A percentile compares a stretch with the other conserved stretches of the same genome.
Evolutionary conservation across 2,113 vertebrate species (phyloP).

Genomic region (Gadus chalcogrammus): DNA sequence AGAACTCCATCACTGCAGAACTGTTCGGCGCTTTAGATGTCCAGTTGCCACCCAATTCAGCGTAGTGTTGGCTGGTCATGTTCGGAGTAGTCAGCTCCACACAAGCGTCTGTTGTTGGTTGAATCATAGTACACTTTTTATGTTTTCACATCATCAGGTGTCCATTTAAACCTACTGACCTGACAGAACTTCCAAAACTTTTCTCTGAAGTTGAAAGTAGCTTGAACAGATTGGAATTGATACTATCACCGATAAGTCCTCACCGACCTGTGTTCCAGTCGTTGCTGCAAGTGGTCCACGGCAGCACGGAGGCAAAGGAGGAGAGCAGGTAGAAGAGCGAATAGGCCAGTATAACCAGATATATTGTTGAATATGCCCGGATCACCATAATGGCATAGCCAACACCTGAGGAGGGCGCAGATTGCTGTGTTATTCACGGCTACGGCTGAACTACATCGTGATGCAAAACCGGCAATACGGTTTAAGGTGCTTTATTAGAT

Average conservation of each 20-base stretch:
- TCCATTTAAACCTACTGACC: not conserved
- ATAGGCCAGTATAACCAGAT: constrained; percentile 84
- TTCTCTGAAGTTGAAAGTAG: not conserved
- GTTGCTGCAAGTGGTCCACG: constrained; percentile 81
- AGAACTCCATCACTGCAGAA: constrained; percentile 49
- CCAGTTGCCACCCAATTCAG: constrained; percentile 24
- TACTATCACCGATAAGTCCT: too few species aligned
- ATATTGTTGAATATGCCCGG: constrained; percentile 75
- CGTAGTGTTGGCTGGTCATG: not conserved
- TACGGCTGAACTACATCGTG: too few species aligned
- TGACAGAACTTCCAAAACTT: too few species aligned
- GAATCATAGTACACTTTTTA: not conserved
- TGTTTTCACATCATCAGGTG: not conserved
- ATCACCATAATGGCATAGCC: constrained; percentile 81
- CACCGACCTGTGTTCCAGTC: constrained; percentile 83
- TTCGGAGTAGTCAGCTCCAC: constrained; percentile 11
- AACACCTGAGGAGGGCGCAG: constrained; percentile 65
- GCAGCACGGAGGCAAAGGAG: constrained; percentile 78
- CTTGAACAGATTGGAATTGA: not conserved
- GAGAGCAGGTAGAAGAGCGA: constrained; percentile 82
- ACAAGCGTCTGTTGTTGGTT: constrained; percentile 28
- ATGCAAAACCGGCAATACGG: not conserved
- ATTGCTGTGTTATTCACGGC: too few species aligned
- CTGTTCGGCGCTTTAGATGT: constrained; percentile 31
- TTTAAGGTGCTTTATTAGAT: not conserved